A percentile compares a stretch with the other conserved stretches of the same genome.
phyloP scores from a whole-genome alignment of 2,888 invertebrate species.

The Campoletis raptor region DNA sequence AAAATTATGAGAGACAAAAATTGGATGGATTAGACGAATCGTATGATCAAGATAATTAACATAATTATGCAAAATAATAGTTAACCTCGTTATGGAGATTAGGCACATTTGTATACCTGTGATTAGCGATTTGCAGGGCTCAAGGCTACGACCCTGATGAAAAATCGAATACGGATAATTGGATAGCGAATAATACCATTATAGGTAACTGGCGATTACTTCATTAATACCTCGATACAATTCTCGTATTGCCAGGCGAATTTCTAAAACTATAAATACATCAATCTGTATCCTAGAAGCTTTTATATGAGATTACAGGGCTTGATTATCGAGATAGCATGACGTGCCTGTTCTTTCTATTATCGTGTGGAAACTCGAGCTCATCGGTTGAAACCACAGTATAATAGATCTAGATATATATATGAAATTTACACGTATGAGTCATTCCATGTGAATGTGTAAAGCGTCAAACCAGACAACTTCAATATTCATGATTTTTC shows the following conservation, averaged over 20 bases:
- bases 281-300: constrained; percentile 29
- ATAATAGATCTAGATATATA: background rate
- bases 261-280: constrained; percentile 28
- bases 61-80: constrained; percentile 14
- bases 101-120: background rate
- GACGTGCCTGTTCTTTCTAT: constrained; percentile 62
- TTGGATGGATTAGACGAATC: background rate
- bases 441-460: constrained; percentile 1
- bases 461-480: background rate
- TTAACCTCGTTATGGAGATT: constrained; percentile 36
- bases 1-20: background rate
- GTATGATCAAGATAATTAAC: background rate
- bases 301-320: constrained; percentile 53
- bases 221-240: constrained; percentile 44
- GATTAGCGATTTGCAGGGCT: constrained; percentile 1
- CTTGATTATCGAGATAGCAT: constrained; percentile 63
- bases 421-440: background rate
- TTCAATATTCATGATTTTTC: background rate
- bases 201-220: constrained; percentile 46
- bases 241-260: background rate
- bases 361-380: constrained; percentile 60
- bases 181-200: constrained; percentile 48
- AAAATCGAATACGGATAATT: constrained; percentile 49
- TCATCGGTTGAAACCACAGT: constrained; percentile 45
- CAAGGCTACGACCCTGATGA: constrained; percentile 54